phyloP scores from a whole-genome alignment of 2,888 invertebrate species.

The Eupithecia tripunctaria region DNA sequence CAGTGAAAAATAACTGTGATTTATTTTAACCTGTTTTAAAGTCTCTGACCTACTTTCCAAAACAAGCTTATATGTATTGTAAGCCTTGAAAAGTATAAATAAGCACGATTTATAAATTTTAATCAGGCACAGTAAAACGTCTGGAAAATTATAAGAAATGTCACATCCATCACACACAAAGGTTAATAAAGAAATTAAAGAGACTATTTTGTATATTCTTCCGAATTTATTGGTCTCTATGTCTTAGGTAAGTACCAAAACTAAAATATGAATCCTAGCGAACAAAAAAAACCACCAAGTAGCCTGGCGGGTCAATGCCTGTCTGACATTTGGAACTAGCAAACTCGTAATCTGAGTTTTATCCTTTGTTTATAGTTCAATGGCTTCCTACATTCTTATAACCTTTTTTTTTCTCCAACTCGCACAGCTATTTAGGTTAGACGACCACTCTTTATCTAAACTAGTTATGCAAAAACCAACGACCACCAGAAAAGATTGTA shows the following conservation, averaged over 20 bases:
- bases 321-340: slow-evolving; percentile 23
- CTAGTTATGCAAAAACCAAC: slow-evolving; percentile 44
- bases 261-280: background rate
- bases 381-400: slow-evolving; percentile 40
- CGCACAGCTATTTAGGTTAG: slow-evolving; percentile 41
- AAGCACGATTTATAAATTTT: background rate
- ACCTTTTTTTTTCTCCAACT: slow-evolving; percentile 42
- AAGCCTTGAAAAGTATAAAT: background rate
- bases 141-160: background rate
- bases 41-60: background rate
- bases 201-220: background rate
- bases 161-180: background rate
- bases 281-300: background rate
- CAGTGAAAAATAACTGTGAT: background rate
- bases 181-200: background rate
- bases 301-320: slow-evolving; percentile 19
- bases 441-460: slow-evolving; percentile 44
- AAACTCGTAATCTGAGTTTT: slow-evolving; percentile 15
- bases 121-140: background rate
- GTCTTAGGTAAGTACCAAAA: too few species aligned
- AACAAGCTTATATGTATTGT: background rate
- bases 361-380: slow-evolving; percentile 44
- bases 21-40: background rate
- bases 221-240: background rate
- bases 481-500: slow-evolving; percentile 42